These are phyloP conservation scores for Peromyscus melanophrys DNA, from an alignment of 2,797 vertebrate species.

Conservation along the genomic window DNA sequence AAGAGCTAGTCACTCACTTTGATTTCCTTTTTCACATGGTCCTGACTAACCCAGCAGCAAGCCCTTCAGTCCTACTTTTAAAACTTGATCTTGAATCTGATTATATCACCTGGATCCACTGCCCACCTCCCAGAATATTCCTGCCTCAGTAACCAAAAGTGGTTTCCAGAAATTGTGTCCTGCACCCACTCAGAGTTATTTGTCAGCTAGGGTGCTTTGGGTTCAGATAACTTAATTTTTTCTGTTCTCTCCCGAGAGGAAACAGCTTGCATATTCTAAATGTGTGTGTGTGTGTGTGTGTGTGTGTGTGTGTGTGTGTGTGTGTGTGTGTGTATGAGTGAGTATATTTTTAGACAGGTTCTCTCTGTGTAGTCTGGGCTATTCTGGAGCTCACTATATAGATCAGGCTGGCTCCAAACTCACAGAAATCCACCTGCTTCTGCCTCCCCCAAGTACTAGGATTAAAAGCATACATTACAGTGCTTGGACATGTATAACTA, in stretches of 20 bases:
- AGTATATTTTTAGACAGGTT: not conserved
- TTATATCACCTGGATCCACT: not conserved
- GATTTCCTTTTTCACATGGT: not conserved
- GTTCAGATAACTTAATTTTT: not conserved
- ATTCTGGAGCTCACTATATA: not conserved
- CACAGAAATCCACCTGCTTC: not conserved
- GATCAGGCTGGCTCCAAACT: not conserved
- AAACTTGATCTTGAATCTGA: not conserved
- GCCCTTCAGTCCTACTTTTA: not conserved
- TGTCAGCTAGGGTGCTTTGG: not conserved
- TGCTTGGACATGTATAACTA: not conserved
- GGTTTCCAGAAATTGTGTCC: slow-evolving; percentile 5
- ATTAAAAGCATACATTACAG: not conserved
- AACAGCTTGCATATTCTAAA: not conserved
- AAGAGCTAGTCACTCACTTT: not conserved
- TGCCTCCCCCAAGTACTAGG: not conserved
- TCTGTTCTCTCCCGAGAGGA: not conserved
- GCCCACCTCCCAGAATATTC: not conserved
- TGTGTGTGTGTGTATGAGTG: not conserved
- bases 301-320: not conserved
- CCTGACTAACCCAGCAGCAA: not conserved
- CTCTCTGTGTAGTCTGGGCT: not conserved
- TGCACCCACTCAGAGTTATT: not conserved
- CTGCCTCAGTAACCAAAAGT: not conserved
- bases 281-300: not conserved